Percentiles rank a stretch among this genome's conserved stretches.
Conservation (phyloP, 2,113 vertebrate genomes). For the Peromyscus polionotus region DNA sequence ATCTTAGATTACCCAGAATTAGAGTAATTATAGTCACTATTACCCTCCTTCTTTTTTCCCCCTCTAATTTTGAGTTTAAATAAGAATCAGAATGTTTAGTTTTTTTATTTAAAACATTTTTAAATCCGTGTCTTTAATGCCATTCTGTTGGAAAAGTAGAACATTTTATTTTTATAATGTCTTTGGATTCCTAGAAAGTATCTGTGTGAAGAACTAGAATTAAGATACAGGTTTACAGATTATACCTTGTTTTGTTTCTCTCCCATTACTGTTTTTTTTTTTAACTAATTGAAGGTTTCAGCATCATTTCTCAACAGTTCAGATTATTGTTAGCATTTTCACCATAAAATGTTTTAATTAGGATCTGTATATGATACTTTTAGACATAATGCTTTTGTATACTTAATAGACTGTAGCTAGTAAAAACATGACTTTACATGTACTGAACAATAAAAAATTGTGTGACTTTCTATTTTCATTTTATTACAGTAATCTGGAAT, state of each 20-base stretch:
- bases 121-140: background rate
- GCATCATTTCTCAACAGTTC: background rate
- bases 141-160: constrained; percentile 29
- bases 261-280: background rate
- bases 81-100: constrained; percentile 41
- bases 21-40: background rate
- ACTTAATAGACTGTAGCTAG: background rate
- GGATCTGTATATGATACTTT: background rate
- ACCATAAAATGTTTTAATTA: background rate
- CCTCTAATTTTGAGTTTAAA: background rate
- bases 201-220: background rate
- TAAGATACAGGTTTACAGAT: background rate
- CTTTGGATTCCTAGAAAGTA: background rate
- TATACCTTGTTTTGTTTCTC: background rate
- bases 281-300: background rate
- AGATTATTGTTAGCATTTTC: constrained; percentile 13
- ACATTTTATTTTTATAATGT: constrained; percentile 26
- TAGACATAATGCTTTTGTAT: background rate
- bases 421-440: background rate
- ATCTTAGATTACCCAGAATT: background rate
- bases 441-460: background rate
- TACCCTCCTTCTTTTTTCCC: background rate
- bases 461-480: background rate
- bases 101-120: background rate
- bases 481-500: background rate